A percentile compares a stretch with the other conserved stretches of the same genome.
Evolutionary conservation across 2,113 vertebrate species (phyloP).

Genomic region (Urocitellus parryii): DNA sequence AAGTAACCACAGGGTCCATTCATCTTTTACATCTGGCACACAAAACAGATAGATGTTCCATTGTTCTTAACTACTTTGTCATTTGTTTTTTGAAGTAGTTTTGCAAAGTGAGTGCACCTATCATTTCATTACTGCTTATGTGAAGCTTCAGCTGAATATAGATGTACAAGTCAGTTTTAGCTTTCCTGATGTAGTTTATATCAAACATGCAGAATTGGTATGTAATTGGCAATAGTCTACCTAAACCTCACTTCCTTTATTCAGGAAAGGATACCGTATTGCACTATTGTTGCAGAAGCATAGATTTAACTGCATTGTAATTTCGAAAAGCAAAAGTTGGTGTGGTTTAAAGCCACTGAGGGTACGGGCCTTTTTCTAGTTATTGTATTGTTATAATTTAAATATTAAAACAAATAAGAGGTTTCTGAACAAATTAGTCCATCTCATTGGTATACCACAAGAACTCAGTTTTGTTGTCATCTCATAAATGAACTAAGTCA

Average conservation of each 20-base stretch:
- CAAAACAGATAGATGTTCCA: conserved; percentile 85
- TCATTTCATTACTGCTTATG: conserved; percentile 87
- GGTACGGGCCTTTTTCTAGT: conserved; percentile 89
- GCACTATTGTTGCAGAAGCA: conserved; percentile 87
- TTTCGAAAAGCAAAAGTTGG: conserved; percentile 84
- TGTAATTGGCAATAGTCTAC: conserved; percentile 86
- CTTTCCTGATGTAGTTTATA: conserved; percentile 87
- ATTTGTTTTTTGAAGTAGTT: conserved; percentile 88
- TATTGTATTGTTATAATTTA: conserved; percentile 88
- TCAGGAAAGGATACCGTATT: conserved; percentile 87
- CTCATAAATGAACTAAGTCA: conserved; percentile 74
- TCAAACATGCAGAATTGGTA: conserved; percentile 85
- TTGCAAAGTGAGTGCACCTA: conserved; percentile 85
- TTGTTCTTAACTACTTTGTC: conserved; percentile 86
- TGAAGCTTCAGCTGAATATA: conserved; percentile 89
- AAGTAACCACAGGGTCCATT: conserved; percentile 87
- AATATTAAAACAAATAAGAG: conserved; percentile 87
- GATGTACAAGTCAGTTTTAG: conserved; percentile 86
- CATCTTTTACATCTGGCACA: conserved; percentile 85
- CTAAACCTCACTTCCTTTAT: conserved; percentile 88
- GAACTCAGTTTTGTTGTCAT: conserved; percentile 72
- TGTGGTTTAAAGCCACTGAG: conserved; percentile 85
- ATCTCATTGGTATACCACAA: conserved; percentile 84
- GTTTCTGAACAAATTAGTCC: conserved; percentile 84
- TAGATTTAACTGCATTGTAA: conserved; percentile 87